These are phyloP conservation scores for Orthosia cruda DNA, from an alignment of 2,888 invertebrate genomes.

Conservation along the genomic window DNA sequence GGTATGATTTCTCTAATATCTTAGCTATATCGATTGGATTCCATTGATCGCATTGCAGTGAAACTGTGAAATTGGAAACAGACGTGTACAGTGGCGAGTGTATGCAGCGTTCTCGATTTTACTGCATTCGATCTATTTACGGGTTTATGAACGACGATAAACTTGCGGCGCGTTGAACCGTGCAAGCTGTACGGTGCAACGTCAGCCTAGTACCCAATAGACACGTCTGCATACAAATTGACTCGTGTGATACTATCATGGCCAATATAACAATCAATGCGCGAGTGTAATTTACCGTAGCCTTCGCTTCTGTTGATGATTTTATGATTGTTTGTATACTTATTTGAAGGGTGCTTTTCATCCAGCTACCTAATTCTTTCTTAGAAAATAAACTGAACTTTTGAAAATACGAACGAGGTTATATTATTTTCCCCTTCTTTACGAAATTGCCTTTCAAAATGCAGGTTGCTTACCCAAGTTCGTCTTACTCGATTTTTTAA, in stretches of 20 bases:
- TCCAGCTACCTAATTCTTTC: neutral
- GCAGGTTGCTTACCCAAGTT: conserved; percentile 34
- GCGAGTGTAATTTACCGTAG: conserved; percentile 10
- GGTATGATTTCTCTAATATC: conserved; percentile 41
- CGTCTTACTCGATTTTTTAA: conserved; percentile 44
- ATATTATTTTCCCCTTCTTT: conserved; percentile 10
- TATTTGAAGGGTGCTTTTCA: neutral
- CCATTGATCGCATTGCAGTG: conserved; percentile 87
- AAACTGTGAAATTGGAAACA: conserved; percentile 86
- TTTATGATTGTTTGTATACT: neutral
- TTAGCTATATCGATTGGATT: conserved; percentile 77
- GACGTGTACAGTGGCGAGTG: conserved; percentile 75
- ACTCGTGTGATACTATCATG: conserved; percentile 48
- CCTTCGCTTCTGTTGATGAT: conserved; percentile 9
- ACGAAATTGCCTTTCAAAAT: conserved; percentile 33
- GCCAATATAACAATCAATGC: conserved; percentile 37
- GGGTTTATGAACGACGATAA: conserved; percentile 87
- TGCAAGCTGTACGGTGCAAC: conserved; percentile 34
- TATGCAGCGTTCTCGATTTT: conserved; percentile 78
- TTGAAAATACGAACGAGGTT: neutral
- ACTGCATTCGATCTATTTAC: conserved; percentile 90
- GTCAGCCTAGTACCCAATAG: conserved; percentile 67
- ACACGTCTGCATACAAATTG: conserved; percentile 72
- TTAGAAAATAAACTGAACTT: neutral
- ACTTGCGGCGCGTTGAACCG: conserved; percentile 82